These are phyloP conservation scores for Therioaphis trifolii DNA, from an alignment of 2,888 invertebrate species.

Conservation along the genomic window DNA sequence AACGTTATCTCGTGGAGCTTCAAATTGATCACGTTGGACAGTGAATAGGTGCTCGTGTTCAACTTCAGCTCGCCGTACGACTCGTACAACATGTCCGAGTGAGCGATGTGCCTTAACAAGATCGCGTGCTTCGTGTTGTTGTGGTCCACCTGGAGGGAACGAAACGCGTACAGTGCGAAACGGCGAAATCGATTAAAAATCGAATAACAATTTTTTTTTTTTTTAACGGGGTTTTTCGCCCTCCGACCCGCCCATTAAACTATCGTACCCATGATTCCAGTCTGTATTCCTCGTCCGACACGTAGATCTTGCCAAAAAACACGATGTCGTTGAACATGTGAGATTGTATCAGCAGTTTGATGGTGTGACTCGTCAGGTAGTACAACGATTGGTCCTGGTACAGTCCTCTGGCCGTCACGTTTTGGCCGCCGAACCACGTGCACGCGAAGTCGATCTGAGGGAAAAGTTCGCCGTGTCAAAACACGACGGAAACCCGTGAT, in stretches of 20 bases:
- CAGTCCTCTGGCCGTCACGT: conserved; percentile 77
- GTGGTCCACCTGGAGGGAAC: conserved; percentile 73
- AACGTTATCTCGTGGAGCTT: conserved; percentile 76
- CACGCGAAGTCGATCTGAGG: conserved; percentile 78
- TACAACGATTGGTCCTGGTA: conserved; percentile 81
- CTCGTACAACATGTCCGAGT: conserved; percentile 73
- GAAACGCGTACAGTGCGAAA: neutral
- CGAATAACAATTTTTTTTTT: neutral
- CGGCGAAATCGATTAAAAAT: neutral
- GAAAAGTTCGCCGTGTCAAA: no score
- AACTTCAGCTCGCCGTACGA: conserved; percentile 77
- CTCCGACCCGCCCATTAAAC: neutral
- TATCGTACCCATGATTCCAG: conserved; percentile 75
- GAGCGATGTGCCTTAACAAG: conserved; percentile 75
- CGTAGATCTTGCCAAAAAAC: conserved; percentile 76
- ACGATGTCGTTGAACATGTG: conserved; percentile 79
- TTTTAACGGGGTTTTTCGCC: no score
- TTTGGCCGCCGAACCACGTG: conserved; percentile 84
- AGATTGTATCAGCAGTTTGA: conserved; percentile 79
- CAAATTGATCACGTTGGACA: conserved; percentile 76
- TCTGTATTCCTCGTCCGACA: conserved; percentile 77
- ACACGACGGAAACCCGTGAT: no score
- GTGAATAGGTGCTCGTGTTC: conserved; percentile 77
- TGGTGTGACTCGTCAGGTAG: conserved; percentile 74
- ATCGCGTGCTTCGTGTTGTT: conserved; percentile 77